Conservation (phyloP, 2,797 vertebrate genomes). For the Lithobates sylvaticus region DNA sequence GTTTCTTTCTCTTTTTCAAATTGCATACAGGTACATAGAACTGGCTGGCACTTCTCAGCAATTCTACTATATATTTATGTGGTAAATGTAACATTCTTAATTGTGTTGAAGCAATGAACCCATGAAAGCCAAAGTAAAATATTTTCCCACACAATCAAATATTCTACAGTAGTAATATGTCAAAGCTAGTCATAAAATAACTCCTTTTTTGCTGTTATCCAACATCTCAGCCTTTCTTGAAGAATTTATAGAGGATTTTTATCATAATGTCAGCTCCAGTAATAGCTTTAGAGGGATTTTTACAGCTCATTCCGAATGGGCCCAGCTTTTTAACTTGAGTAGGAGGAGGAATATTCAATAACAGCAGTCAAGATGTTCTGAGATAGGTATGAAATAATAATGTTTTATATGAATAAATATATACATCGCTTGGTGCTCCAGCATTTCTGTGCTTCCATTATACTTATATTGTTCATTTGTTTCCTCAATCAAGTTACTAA, state of each 20-base stretch:
- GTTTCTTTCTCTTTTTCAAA: neutral
- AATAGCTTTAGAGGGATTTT: constrained; percentile 47
- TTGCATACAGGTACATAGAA: neutral
- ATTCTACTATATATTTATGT: neutral
- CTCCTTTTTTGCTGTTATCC: constrained; percentile 26
- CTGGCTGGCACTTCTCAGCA: neutral
- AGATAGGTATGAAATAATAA: constrained; percentile 42
- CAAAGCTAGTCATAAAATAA: constrained; percentile 7
- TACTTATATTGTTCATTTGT: too few relatives aligned
- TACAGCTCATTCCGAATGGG: constrained; percentile 24
- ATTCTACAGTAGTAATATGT: constrained; percentile 2
- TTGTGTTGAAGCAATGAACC: neutral
- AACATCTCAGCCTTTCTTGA: constrained; percentile 35
- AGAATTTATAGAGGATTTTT: constrained; percentile 45
- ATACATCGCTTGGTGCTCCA: neutral
- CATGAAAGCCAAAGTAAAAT: neutral
- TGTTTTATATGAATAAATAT: constrained; percentile 30
- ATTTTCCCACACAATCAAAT: constrained; percentile 11
- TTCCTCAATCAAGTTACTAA: too few relatives aligned
- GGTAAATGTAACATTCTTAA: neutral
- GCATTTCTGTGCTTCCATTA: neutral
- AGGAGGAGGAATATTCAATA: constrained; percentile 10
- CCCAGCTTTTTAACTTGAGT: constrained; percentile 7
- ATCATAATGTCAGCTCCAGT: constrained; percentile 50
- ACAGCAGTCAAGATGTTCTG: constrained; percentile 3